Evolutionary conservation across 2,888 invertebrate genomes (phyloP), one percentile per base, ranked within the genome.

Genomic region (Drosophila conformis): DNA sequence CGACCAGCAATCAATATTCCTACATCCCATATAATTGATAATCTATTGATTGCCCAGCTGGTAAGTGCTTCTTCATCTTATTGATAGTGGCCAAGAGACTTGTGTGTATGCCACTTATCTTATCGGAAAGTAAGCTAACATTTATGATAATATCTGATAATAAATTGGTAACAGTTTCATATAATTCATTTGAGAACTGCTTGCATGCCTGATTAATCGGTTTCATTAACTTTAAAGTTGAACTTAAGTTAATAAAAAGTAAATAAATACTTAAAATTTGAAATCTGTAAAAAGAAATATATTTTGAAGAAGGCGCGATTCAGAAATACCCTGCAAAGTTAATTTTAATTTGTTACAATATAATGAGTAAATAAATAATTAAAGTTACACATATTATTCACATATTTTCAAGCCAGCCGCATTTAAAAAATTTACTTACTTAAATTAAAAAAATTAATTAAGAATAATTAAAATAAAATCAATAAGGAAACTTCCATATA

Each of bases 1-100:
- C 46, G 62, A 52, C 42, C 33, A 67, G 60, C 58, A 36, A 2
- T 36, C 35, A 40, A 49, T 29, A 75, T 62, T 63, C 18, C 25
- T 31, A 40, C 29, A 61, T 29, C 13, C 35, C 25, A 63, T 59
- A 46, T 59, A 63, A 54, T 63, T 74, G 51, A 67, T 73, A 58
- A 60, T 49, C 59, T 58, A 60, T 60, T 57, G 59, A 48, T 70
- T 48, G 54, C 33, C 49, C 36, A 33, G 38, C 11, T 42, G 49
- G 25, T 54, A 69, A 60, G 60, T 69, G 40, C 40, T 59, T 61
- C 31, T 42, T 31, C 25, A 42, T 31, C 57, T 10, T 57, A 31
- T 56, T 56, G 57, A 31, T 33, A 33, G n/a, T 42, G 42, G 21
- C 4, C 29, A 38, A 40, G 27, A 56, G 21, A 40, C 7, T 13